Conservation (phyloP, 2,113 vertebrate species). For the Malurus melanocephalus region DNA sequence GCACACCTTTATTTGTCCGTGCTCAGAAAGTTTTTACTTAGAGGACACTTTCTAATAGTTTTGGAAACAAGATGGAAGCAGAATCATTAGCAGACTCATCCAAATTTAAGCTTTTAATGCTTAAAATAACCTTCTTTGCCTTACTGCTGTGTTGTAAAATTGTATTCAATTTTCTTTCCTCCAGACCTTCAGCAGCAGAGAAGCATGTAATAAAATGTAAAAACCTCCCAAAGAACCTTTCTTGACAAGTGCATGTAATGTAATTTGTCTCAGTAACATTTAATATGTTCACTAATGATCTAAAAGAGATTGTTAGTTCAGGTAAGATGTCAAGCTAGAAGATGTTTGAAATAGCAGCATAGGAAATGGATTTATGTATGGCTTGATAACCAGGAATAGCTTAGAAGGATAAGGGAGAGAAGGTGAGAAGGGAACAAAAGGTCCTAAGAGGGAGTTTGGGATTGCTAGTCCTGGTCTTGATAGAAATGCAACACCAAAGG, state of each 20-base stretch:
- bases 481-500: neutral
- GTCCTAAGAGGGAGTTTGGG: neutral
- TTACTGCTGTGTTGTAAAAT: neutral
- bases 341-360: neutral
- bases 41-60: neutral
- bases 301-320: neutral
- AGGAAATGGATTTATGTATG: neutral
- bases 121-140: neutral
- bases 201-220: neutral
- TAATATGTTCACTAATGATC: neutral
- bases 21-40: neutral
- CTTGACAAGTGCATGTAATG: neutral
- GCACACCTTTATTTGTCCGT: neutral
- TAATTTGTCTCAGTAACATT: slow-evolving; percentile 10
- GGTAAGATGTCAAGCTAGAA: neutral
- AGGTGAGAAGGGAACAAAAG: neutral
- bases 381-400: neutral
- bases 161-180: neutral
- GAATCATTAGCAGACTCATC: neutral
- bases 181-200: neutral
- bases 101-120: neutral
- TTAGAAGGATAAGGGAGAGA: neutral
- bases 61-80: neutral
- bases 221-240: slow-evolving; percentile 3
- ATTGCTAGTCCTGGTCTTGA: neutral